phyloP scores from a whole-genome alignment of 2,888 invertebrate genomes.

The Protodeltote pygarga region DNA sequence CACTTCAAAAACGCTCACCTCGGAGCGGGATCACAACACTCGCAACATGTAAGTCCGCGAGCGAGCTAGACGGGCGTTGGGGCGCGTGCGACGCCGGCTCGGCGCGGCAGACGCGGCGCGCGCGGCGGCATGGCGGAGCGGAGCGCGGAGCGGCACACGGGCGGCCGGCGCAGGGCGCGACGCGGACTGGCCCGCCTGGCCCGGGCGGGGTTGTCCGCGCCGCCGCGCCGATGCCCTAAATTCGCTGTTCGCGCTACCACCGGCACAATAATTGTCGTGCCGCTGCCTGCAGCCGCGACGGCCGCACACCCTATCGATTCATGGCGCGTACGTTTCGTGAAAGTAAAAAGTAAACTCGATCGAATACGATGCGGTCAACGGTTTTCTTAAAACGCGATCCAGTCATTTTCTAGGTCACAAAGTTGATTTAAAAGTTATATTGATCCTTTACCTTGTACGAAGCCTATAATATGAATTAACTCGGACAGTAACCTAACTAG shows the following conservation, averaged over 20 bases:
- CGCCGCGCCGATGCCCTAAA: slow-evolving; percentile 81
- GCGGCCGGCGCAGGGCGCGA: slow-evolving; percentile 39
- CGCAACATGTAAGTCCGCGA: slow-evolving; percentile 61
- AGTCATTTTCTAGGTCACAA: slow-evolving; percentile 76
- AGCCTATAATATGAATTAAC: slow-evolving; percentile 40
- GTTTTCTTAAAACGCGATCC: slow-evolving; percentile 71
- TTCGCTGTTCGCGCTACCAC: slow-evolving; percentile 81
- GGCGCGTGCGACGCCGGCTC: slow-evolving; percentile 42
- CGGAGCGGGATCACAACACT: slow-evolving; percentile 67
- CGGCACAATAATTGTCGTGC: slow-evolving; percentile 79
- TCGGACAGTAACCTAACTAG: slow-evolving; percentile 25
- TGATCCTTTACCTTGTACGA: slow-evolving; percentile 64
- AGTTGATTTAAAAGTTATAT: slow-evolving; percentile 71
- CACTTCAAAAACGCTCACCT: slow-evolving; percentile 66
- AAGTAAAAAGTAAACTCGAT: slow-evolving; percentile 83
- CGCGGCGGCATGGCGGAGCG: no score
- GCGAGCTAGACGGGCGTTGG: slow-evolving; percentile 49
- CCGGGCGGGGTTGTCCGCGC: slow-evolving; percentile 53
- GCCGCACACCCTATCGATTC: slow-evolving; percentile 80
- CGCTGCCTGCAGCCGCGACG: slow-evolving; percentile 79
- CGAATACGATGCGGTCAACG: slow-evolving; percentile 80
- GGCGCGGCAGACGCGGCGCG: slow-evolving; percentile 40
- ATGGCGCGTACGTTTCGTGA: slow-evolving; percentile 71
- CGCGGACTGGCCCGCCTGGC: slow-evolving; percentile 56
- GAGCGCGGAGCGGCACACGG: no score